These are phyloP conservation scores for Arge pagana DNA, from an alignment of 2,888 invertebrate species.

Conservation along the genomic window DNA sequence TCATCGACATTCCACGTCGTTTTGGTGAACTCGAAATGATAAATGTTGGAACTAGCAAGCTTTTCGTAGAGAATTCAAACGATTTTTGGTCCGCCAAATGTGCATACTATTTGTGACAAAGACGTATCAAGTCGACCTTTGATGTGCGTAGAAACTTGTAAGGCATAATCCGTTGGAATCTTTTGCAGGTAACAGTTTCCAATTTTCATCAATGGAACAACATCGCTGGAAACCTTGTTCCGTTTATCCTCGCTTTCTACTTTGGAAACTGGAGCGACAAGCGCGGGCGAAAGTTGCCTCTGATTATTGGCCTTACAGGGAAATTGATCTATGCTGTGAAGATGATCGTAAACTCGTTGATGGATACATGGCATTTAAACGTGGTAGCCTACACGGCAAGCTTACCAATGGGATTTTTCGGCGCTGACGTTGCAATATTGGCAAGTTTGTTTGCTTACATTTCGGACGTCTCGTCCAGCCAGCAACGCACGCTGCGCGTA, in stretches of 20 bases:
- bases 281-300: conserved; percentile 74
- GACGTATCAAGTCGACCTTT: neutral
- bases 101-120: too few relatives aligned
- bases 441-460: conserved; percentile 80
- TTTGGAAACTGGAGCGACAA: conserved; percentile 83
- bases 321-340: conserved; percentile 77
- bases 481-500: conserved; percentile 76
- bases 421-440: conserved; percentile 80
- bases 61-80: too few relatives aligned
- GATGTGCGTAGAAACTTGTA: neutral
- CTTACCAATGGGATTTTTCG: conserved; percentile 76
- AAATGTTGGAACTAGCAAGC: too few relatives aligned
- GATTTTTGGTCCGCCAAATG: too few relatives aligned
- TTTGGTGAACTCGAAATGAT: too few relatives aligned
- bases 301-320: conserved; percentile 73
- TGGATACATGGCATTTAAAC: conserved; percentile 72
- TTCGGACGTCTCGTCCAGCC: conserved; percentile 73
- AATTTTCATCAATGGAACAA: conserved; percentile 80
- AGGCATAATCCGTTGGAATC: neutral
- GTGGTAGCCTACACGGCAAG: conserved; percentile 77
- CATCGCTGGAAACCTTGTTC: conserved; percentile 73
- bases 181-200: conserved; percentile 69
- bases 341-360: conserved; percentile 72
- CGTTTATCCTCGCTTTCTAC: conserved; percentile 77
- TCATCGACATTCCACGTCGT: too few relatives aligned